Percentiles rank a stretch among this genome's conserved stretches.
phyloP scores from a whole-genome alignment of 1,140 invertebrate species.

The Brachionus rubens region DNA sequence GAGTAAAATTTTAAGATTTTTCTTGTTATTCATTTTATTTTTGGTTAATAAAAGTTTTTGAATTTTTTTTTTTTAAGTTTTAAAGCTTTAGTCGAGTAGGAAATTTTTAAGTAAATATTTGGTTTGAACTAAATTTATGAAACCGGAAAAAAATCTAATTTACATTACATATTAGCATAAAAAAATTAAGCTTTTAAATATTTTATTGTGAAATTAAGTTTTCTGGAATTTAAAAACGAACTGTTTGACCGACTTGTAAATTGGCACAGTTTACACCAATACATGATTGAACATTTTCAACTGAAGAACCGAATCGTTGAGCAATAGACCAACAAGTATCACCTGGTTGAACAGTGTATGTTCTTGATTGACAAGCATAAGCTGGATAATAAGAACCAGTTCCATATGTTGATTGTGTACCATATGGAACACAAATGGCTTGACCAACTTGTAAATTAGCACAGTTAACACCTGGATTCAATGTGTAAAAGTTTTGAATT shows the following conservation, averaged over 20 bases:
- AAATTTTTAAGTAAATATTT: too few species aligned
- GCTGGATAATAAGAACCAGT: slow-evolving; percentile 14
- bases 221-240: not conserved
- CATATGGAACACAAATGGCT: not conserved
- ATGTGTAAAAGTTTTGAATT: not conserved
- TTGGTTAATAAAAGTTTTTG: too few species aligned
- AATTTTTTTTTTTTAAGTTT: too few species aligned
- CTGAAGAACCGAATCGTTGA: slow-evolving; percentile 4
- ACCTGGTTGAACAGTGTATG: slow-evolving; percentile 3
- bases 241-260: slow-evolving; percentile 10
- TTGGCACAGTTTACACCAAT: slow-evolving; percentile 13
- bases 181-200: too few species aligned
- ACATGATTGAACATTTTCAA: slow-evolving; percentile 31
- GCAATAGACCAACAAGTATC: slow-evolving; percentile 21
- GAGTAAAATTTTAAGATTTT: too few species aligned
- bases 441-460: slow-evolving; percentile 1
- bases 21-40: too few species aligned
- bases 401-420: not conserved
- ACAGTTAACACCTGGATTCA: not conserved
- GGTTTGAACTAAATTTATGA: too few species aligned
- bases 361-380: slow-evolving; percentile 1
- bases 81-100: too few species aligned
- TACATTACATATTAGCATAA: too few species aligned
- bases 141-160: too few species aligned
- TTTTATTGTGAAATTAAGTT: too few species aligned